Percentiles rank a stretch among this genome's conserved stretches.
phyloP scores from a whole-genome alignment of 2,888 invertebrate genomes.

The Conus canariensis region DNA sequence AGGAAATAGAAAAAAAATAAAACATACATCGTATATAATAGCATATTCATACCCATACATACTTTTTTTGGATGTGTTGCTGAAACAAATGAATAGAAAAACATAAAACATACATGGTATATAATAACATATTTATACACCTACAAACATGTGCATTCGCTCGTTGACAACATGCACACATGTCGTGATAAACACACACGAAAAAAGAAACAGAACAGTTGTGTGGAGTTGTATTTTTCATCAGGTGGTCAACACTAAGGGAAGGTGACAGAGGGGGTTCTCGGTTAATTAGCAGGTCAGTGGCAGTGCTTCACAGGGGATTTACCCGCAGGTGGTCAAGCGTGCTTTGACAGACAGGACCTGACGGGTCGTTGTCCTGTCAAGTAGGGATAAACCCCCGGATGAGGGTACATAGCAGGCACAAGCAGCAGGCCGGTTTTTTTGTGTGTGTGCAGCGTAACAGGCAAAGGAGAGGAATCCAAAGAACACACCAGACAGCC shows the following conservation, averaged over 20 bases:
- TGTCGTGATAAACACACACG: neutral
- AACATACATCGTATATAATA: too few relatives aligned
- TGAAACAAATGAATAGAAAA: neutral
- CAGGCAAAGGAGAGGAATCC: neutral
- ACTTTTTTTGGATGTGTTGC: too few relatives aligned
- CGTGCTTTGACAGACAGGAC: neutral
- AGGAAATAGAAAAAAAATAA: too few relatives aligned
- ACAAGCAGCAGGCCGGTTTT: too few relatives aligned
- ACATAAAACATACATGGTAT: neutral
- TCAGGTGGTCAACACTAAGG: neutral
- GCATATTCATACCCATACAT: too few relatives aligned
- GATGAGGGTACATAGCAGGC: neutral
- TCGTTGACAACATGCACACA: too few relatives aligned
- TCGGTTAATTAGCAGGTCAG: constrained; percentile 15
- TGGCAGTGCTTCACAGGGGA: neutral
- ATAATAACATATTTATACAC: too few relatives aligned
- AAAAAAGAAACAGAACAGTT: neutral
- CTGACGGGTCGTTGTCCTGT: constrained; percentile 26
- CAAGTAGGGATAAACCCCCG: neutral
- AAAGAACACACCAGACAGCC: neutral
- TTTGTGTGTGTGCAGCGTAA: neutral
- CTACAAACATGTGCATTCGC: too few relatives aligned
- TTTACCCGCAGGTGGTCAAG: constrained; percentile 11
- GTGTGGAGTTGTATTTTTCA: too few relatives aligned
- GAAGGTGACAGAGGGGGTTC: neutral